Percentiles rank a stretch among this genome's conserved stretches.
These are phyloP conservation scores for Ephydatia muelleri DNA, from an alignment of 37 sponge, comb jelly and placozoan genomes.

Conservation along the genomic window DNA sequence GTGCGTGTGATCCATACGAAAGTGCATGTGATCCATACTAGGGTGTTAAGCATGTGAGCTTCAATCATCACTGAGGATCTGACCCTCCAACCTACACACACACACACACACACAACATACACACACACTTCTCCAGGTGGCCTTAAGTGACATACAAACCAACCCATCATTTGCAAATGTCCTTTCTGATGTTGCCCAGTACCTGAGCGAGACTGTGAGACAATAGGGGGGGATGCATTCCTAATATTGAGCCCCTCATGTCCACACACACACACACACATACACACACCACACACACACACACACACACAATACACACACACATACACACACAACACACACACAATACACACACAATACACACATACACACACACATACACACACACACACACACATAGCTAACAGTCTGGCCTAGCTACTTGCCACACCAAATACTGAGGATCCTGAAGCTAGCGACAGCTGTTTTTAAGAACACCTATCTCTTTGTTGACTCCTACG, in stretches of 20 bases:
- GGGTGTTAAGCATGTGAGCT: not conserved
- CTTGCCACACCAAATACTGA: conserved; percentile 43
- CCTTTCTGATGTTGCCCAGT: conserved; percentile 58
- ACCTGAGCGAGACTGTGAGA: conserved; percentile 57
- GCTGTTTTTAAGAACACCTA: conserved; percentile 50
- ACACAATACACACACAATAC: too few relatives aligned
- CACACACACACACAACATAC: not conserved
- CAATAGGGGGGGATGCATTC: not conserved
- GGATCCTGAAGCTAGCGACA: conserved; percentile 40
- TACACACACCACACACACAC: too few relatives aligned
- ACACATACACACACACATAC: not conserved
- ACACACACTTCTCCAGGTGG: conserved; percentile 42
- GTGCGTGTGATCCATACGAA: not conserved
- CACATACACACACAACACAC: conserved; percentile 14
- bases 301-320: not conserved
- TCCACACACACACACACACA: not conserved
- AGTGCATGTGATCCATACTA: not conserved
- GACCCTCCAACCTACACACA: not conserved
- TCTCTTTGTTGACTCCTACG: conserved; percentile 72
- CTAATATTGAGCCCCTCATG: not conserved
- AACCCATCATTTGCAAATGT: conserved; percentile 52
- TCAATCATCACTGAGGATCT: not conserved
- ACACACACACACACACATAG: conserved; percentile 11
- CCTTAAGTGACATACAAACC: conserved; percentile 55
- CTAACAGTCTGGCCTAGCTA: conserved; percentile 35